Conservation (phyloP, 1,140 invertebrate species). For the Dendrolimus punctatus region DNA sequence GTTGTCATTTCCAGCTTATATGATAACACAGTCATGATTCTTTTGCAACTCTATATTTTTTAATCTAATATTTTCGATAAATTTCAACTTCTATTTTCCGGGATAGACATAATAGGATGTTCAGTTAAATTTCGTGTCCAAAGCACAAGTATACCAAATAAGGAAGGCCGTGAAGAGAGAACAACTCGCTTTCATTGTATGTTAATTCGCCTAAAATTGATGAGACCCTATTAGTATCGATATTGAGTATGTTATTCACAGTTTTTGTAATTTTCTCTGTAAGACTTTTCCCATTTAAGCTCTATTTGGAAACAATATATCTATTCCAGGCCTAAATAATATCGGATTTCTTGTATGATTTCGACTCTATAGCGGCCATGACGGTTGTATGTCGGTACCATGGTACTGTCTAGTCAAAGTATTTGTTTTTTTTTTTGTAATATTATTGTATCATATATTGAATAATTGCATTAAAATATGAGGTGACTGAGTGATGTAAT, state of each 20-base stretch:
- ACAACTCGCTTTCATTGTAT: constrained; percentile 4
- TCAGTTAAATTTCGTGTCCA: too few relatives aligned
- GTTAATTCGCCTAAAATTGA: too few relatives aligned
- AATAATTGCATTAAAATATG: constrained; percentile 44
- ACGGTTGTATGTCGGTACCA: constrained; percentile 53
- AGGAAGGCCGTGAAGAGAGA: neutral
- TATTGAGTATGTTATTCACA: too few relatives aligned
- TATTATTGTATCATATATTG: constrained; percentile 60
- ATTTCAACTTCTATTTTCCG: too few relatives aligned
- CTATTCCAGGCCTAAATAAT: constrained; percentile 36
- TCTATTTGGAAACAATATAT: constrained; percentile 19
- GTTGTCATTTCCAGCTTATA: neutral
- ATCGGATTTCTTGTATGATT: constrained; percentile 30
- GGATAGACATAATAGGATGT: too few relatives aligned
- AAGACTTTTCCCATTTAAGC: neutral
- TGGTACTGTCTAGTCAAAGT: constrained; percentile 68
- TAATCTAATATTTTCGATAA: too few relatives aligned
- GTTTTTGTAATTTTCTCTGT: too few relatives aligned
- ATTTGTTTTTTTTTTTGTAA: constrained; percentile 37
- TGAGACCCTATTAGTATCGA: too few relatives aligned
- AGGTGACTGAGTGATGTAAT: constrained; percentile 43
- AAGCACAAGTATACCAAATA: too few relatives aligned
- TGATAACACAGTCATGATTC: constrained; percentile 4
- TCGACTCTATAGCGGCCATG: constrained; percentile 38
- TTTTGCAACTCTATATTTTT: neutral